A percentile compares a stretch with the other conserved stretches of the same genome.
These are phyloP conservation scores for Neopelma chrysocephalum DNA, from an alignment of 2,797 vertebrate genomes.

Conservation along the genomic window DNA sequence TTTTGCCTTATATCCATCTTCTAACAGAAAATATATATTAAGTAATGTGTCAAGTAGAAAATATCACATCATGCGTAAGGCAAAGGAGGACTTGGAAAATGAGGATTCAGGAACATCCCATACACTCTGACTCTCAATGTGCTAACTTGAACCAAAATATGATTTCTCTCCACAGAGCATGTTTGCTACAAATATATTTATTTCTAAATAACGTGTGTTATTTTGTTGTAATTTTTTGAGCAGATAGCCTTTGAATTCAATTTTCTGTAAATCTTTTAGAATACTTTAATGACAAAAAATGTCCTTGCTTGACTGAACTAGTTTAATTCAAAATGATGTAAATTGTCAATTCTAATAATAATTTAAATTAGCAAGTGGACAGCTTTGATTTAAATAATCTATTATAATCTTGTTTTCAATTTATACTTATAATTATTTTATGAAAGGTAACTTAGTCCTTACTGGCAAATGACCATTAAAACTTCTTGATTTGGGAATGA, in stretches of 20 bases:
- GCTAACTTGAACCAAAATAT: neutral
- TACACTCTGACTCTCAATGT: neutral
- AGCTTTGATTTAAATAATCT: slow-evolving; percentile 14
- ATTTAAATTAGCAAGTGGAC: neutral
- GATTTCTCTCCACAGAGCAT: neutral
- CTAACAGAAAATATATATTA: neutral
- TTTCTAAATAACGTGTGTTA: neutral
- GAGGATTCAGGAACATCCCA: neutral
- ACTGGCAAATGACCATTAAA: neutral
- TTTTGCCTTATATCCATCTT: neutral
- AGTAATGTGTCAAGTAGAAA: neutral
- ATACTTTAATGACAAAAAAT: neutral
- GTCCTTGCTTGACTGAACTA: neutral
- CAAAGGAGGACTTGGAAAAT: neutral
- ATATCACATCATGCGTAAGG: no score
- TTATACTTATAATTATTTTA: slow-evolving; percentile 25
- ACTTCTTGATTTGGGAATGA: neutral
- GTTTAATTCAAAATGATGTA: slow-evolving; percentile 18
- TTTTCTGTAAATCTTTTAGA: neutral
- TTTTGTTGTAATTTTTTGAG: neutral
- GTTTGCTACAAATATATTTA: neutral
- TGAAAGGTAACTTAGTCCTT: neutral
- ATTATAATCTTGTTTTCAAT: slow-evolving; percentile 36
- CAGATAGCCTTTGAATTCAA: neutral
- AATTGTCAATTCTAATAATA: slow-evolving; percentile 32